Base-by-base conservation (phyloP, 2,888 invertebrate species). In the Philhelius pedissequus region DNA sequence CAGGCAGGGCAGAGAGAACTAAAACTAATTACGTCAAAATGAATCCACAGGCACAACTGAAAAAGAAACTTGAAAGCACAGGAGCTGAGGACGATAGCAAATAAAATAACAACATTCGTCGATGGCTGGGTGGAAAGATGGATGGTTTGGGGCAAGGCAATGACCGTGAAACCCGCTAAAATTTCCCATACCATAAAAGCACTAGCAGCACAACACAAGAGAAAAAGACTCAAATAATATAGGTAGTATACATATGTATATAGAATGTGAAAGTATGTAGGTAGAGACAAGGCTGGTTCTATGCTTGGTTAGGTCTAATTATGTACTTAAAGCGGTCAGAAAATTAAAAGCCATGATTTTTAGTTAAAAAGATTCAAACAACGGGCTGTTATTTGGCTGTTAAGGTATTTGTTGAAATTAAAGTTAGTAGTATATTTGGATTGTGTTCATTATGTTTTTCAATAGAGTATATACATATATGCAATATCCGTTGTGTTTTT, bases 261-360 rank as follows among this genome's bases (percentile, higher is more conserved):
- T n/a, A n/a, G n/a, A n/a, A n/a, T n/a, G n/a, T n/a, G n/a, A n/a
- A n/a, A n/a, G n/a, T n/a, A n/a, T n/a, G n/a, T n/a, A n/a, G n/a
- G n/a, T n/a, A 18, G 54, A 45, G 50, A 15, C 13, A 70, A 66
- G 35, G 40, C 40, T 64, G 38, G 43, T 74, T 78, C 74, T 38
- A 43, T 83, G 79, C 74, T 74, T 74, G 74, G 83, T 83, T 83
- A 69, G 20, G 69, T 71, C 80, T 84, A 80, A 84, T 80, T 80
- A 84, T 60, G 79, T 66, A 74, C 80, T 84, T 79, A 70, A 84
- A 84, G 70, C 69, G 79, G 75, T 64, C 84, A 80, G 79, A 84
- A 80, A 79, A 80, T 80, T 84, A 75, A 84, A 79, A 84, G 80
- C 66, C 84, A 75, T 78, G 73, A 73, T 70, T 78, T 79, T 38